A percentile compares a stretch with the other conserved stretches of the same genome.
Evolutionary conservation across 2,888 invertebrate species (phyloP).

Genomic region (Scaptomyza polygonia): DNA sequence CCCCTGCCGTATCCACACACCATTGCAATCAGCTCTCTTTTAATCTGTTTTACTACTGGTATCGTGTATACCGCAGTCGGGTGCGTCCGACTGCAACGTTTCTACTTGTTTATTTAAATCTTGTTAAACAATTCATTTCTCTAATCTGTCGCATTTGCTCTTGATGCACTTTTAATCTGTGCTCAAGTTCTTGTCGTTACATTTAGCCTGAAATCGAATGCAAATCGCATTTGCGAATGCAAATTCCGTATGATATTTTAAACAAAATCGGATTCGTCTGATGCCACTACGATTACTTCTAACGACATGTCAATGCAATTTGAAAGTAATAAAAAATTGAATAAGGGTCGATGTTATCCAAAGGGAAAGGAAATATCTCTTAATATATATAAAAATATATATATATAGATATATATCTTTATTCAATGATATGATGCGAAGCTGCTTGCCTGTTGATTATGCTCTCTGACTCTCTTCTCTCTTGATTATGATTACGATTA

Average conservation of each 20-base stretch:
- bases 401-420: conserved; percentile 5
- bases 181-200: conserved; percentile 36
- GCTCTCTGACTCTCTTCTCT: conserved; percentile 31
- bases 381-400: too few relatives aligned
- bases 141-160: conserved; percentile 14
- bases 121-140: conserved; percentile 14
- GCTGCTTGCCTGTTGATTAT: conserved; percentile 65
- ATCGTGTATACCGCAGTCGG: too few relatives aligned
- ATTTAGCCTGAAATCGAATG: conserved; percentile 31
- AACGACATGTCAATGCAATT: conserved; percentile 78
- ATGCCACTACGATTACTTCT: conserved; percentile 40
- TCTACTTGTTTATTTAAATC: too few relatives aligned
- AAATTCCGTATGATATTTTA: conserved; percentile 67
- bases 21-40: too few relatives aligned
- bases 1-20: too few relatives aligned
- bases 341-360: conserved; percentile 16
- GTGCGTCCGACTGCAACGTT: too few relatives aligned
- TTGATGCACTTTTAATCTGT: conserved; percentile 23
- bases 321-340: conserved; percentile 72
- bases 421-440: conserved; percentile 8
- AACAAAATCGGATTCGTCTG: conserved; percentile 69
- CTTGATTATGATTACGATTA: conserved; percentile 45
- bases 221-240: conserved; percentile 53
- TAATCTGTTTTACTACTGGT: too few relatives aligned
- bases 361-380: neutral